phyloP scores from a whole-genome alignment of 2,888 invertebrate genomes.

The Pachycephus smyrnensis region DNA sequence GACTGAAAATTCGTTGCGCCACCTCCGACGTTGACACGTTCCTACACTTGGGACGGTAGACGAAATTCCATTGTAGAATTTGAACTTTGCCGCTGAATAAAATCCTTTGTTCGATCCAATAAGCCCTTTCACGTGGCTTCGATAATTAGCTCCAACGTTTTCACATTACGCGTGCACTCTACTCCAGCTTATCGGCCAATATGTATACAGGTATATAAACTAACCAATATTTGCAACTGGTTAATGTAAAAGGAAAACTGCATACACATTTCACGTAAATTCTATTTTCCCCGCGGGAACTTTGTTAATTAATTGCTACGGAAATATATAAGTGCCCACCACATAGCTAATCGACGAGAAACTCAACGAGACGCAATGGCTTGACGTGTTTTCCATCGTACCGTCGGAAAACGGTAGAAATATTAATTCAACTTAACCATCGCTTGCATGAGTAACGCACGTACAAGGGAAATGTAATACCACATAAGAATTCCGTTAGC shows the following conservation, averaged over 20 bases:
- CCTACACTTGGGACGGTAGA: background rate
- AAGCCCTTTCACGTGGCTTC: background rate
- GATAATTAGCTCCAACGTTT: background rate
- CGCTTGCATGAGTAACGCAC: no score
- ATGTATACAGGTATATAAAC: background rate
- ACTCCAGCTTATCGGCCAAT: background rate
- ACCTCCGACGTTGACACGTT: background rate
- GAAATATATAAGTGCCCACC: conserved; percentile 34
- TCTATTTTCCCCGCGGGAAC: conserved; percentile 20
- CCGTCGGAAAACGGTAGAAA: no score
- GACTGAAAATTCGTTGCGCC: background rate
- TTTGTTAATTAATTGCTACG: conserved; percentile 52
- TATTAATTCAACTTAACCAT: no score
- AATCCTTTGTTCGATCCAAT: background rate
- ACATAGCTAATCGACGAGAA: no score
- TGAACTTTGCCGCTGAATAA: background rate
- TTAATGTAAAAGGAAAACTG: background rate
- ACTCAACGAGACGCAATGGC: no score
- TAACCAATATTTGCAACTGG: background rate
- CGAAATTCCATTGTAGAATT: background rate
- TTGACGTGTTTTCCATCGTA: no score
- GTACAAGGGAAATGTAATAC: no score
- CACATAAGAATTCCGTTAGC: no score
- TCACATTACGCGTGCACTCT: background rate
- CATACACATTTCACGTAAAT: background rate